Evolutionary conservation across 2,113 vertebrate genomes (phyloP), one percentile per base, ranked within the genome.

Genomic region (Myiagra hebetior): DNA sequence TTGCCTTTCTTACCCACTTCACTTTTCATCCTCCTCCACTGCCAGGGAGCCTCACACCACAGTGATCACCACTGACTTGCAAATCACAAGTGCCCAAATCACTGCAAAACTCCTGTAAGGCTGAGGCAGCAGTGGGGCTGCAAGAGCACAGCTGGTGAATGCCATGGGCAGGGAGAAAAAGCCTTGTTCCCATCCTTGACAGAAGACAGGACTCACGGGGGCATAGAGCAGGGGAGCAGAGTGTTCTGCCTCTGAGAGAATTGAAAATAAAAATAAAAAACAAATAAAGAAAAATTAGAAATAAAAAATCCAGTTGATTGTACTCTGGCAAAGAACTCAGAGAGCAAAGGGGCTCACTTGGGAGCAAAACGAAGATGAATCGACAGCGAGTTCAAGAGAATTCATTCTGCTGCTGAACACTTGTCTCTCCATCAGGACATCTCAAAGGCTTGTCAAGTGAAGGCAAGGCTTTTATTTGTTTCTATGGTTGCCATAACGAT

Each of bases 401-500:
- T 81, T 78, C 96, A 95, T 97, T 95, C 96, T 97, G 95, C 96
- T 5, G 60, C 92, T 24, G 44, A 97, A 96, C 94, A 96, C 96
- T 97, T 92, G 93, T 95, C 92, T 97, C 96, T 97, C 97, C 98
- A 95, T 97, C 96, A 97, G 91, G 91, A 96, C 95, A 95, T 96
- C 73, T 91, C 97, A 91, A 96, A 97, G 94, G 90, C 96, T 95
- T 97, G 97, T 96, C 97, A 98, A 92, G 95, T 5, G 1, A 85
- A 95, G 93, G 95, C 73, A 64, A 93, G 26, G 94, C 95, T 98
- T 98, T 97, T 98, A 97, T 97, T 95, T 73, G 18, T 92, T 94
- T 95, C 96, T 91, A 1, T 87, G 96, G 97, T 98, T 98, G 96
- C 97, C 97, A 98, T 98, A 97, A 98, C 65, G 16, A 98, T 95